Evolutionary conservation across 2,797 vertebrate genomes (phyloP).

Genomic region (Pagetopsis macropterus): DNA sequence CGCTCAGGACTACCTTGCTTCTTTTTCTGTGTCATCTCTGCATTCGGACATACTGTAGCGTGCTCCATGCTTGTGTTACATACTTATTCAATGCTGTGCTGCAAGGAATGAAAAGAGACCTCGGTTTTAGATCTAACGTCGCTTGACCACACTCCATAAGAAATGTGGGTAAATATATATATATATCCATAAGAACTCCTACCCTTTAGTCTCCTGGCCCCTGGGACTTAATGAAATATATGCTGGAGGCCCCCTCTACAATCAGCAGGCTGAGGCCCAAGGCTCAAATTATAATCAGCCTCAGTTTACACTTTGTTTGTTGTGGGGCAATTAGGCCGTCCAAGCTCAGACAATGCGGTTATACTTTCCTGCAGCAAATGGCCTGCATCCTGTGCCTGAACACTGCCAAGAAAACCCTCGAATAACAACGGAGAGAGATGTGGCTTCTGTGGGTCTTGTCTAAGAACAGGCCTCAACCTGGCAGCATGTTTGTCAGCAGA

Average conservation of each 20-base stretch:
- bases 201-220: slow-evolving; percentile 55
- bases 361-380: slow-evolving; percentile 77
- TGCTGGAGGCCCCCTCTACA: slow-evolving; percentile 59
- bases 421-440: slow-evolving; percentile 68
- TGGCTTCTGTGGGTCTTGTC: slow-evolving; percentile 72
- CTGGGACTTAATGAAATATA: slow-evolving; percentile 71
- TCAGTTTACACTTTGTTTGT: slow-evolving; percentile 82
- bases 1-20: background rate
- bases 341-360: slow-evolving; percentile 77
- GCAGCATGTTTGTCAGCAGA: slow-evolving; percentile 73
- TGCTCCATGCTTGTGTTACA: slow-evolving; percentile 40
- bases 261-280: slow-evolving; percentile 67
- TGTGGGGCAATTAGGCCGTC: slow-evolving; percentile 77
- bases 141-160: slow-evolving; percentile 73
- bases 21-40: slow-evolving; percentile 43
- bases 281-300: slow-evolving; percentile 79
- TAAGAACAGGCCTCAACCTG: slow-evolving; percentile 78
- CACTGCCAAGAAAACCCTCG: slow-evolving; percentile 77
- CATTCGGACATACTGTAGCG: background rate
- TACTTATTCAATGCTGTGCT: slow-evolving; percentile 60
- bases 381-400: slow-evolving; percentile 73
- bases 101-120: slow-evolving; percentile 56
- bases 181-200: slow-evolving; percentile 61
- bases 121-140: slow-evolving; percentile 59
- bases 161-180: slow-evolving; percentile 72